Conservation (phyloP, 2,888 invertebrate species). For the Heliconius charithonia region DNA sequence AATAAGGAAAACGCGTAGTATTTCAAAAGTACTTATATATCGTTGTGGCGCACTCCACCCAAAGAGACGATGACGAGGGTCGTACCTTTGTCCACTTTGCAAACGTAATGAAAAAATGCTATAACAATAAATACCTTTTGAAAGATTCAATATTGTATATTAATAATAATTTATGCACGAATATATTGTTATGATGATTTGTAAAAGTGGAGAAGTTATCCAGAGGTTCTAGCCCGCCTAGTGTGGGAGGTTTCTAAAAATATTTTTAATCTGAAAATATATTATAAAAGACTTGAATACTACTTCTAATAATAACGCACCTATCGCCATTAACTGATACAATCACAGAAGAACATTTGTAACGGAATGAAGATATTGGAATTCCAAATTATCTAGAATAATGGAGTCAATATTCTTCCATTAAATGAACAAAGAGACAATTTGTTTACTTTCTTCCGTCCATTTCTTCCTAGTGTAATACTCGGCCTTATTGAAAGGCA, state of each 20-base stretch:
- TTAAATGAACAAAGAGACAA: slow-evolving; percentile 27
- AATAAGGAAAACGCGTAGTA: slow-evolving; percentile 16
- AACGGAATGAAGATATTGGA: neutral
- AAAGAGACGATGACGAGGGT: slow-evolving; percentile 44
- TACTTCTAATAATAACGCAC: neutral
- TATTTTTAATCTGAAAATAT: too few species aligned
- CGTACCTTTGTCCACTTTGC: slow-evolving; percentile 42
- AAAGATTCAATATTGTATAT: slow-evolving; percentile 1
- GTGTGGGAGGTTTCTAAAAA: too few species aligned
- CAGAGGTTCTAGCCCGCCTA: too few species aligned
- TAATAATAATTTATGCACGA: neutral
- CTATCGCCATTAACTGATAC: neutral
- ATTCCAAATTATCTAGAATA: slow-evolving; percentile 11
- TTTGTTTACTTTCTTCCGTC: slow-evolving; percentile 26
- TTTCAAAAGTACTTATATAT: slow-evolving; percentile 35
- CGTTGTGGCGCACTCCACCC: slow-evolving; percentile 35
- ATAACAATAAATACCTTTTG: slow-evolving; percentile 25
- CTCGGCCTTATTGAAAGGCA: neutral
- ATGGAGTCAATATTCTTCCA: slow-evolving; percentile 18
- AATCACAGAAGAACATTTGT: neutral
- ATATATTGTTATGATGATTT: neutral
- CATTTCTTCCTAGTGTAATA: slow-evolving; percentile 9
- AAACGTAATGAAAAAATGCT: slow-evolving; percentile 36
- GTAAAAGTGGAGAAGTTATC: neutral
- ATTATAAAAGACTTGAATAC: too few species aligned